phyloP scores from a whole-genome alignment of 2,113 vertebrate species.

The Cichladusa arquata region DNA sequence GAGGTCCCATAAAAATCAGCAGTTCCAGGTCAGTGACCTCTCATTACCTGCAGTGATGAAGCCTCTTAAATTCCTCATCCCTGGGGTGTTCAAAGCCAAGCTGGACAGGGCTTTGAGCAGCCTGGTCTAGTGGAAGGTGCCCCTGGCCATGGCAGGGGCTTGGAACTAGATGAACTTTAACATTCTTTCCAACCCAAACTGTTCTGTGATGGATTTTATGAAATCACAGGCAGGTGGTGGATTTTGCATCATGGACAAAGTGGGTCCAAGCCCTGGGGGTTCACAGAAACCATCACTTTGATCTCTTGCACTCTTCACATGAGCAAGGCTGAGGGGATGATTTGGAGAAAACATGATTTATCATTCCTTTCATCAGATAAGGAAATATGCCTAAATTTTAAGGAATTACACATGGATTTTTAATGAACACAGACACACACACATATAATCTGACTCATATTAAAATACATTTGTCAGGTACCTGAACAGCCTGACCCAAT shows the following conservation, averaged over 20 bases:
- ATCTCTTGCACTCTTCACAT: neutral
- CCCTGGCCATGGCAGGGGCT: neutral
- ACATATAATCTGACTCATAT: neutral
- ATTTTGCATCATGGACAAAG: neutral
- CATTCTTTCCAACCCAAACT: neutral
- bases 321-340: neutral
- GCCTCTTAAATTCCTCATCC: neutral
- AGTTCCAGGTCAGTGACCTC: neutral
- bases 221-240: conserved; percentile 41
- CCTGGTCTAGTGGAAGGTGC: neutral
- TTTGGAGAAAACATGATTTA: neutral
- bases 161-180: neutral
- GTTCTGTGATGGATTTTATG: neutral
- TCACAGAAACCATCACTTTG: neutral
- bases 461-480: neutral
- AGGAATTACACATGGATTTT: neutral
- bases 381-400: neutral
- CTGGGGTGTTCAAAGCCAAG: neutral
- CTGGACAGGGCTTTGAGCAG: neutral
- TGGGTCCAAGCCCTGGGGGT: neutral
- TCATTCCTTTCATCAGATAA: neutral
- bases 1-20: neutral
- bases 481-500: neutral
- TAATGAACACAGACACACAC: neutral
- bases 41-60: neutral